phyloP scores from a whole-genome alignment of 2,797 vertebrate species.

The Melanotaenia parkinsoni region DNA sequence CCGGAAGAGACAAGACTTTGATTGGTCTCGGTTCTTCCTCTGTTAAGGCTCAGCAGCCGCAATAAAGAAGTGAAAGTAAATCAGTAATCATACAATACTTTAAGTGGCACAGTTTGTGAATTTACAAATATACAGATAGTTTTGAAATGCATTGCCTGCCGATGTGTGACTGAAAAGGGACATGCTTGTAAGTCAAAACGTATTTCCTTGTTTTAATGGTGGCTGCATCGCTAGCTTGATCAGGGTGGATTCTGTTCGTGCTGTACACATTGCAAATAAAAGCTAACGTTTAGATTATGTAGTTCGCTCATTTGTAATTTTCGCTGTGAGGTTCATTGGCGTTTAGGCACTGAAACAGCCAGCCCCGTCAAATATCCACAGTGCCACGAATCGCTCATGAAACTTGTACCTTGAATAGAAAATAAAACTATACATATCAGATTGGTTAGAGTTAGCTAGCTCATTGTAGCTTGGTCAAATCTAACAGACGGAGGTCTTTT shows the following conservation, averaged over 20 bases:
- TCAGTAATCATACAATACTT: conserved; percentile 22
- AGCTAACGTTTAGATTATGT: conserved; percentile 42
- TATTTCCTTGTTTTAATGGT: conserved; percentile 17
- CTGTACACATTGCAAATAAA: conserved; percentile 9
- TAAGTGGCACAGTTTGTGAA: not conserved
- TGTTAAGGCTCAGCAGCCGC: conserved; percentile 37
- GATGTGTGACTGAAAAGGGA: conserved; percentile 15
- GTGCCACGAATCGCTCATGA: too few relatives aligned
- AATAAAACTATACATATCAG: not conserved
- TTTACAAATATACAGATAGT: conserved; percentile 23
- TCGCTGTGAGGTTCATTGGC: not conserved
- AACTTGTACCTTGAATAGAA: not conserved
- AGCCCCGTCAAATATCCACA: too few relatives aligned
- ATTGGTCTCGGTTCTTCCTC: conserved; percentile 38
- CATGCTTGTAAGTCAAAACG: conserved; percentile 65
- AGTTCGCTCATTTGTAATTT: conserved; percentile 30
- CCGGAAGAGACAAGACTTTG: not conserved
- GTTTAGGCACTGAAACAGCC: not conserved
- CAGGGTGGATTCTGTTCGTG: not conserved
- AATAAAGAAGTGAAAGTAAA: conserved; percentile 42
- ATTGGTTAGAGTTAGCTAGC: conserved; percentile 3
- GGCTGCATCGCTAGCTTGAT: conserved; percentile 20
- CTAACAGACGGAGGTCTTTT: not conserved
- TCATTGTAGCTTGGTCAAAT: conserved; percentile 23
- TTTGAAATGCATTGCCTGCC: conserved; percentile 17